A percentile compares a stretch with the other conserved stretches of the same genome.
Conservation (phyloP, 1,140 invertebrate species). For the Lutraria rhynchaena region DNA sequence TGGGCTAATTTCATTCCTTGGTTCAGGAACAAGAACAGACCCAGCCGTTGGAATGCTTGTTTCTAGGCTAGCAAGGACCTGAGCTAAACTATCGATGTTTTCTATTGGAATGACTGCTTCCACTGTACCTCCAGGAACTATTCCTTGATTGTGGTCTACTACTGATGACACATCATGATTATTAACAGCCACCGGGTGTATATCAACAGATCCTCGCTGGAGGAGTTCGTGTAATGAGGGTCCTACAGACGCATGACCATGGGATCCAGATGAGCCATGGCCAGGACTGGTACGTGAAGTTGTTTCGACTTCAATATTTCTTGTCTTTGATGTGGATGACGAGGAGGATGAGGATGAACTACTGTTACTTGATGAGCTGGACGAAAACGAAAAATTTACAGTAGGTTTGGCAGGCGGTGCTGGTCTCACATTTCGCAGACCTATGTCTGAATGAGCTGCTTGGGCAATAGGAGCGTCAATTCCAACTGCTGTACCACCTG, state of each 20-base stretch:
- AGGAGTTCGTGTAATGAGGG: neutral
- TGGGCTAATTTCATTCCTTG: slow-evolving; percentile 13
- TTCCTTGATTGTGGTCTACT: slow-evolving; percentile 10
- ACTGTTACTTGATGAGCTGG: slow-evolving; percentile 27
- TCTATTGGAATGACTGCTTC: slow-evolving; percentile 45
- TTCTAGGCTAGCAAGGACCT: slow-evolving; percentile 36
- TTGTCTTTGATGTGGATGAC: slow-evolving; percentile 11
- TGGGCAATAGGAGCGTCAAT: neutral
- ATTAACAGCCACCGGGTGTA: neutral
- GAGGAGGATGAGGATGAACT: slow-evolving; percentile 48
- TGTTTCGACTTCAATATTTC: neutral
- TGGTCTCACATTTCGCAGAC: slow-evolving; percentile 11
- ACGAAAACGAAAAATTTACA: slow-evolving; percentile 33
- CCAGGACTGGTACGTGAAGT: neutral
- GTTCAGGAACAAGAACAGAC: neutral
- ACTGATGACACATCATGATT: neutral
- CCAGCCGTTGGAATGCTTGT: slow-evolving; percentile 12
- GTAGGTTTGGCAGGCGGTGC: slow-evolving; percentile 38
- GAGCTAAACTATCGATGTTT: slow-evolving; percentile 29
- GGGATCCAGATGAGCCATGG: neutral
- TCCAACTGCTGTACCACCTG: neutral
- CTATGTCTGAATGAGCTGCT: slow-evolving; percentile 11
- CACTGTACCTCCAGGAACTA: slow-evolving; percentile 25
- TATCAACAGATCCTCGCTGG: neutral
- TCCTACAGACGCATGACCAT: neutral